phyloP scores from a whole-genome alignment of 2,113 vertebrate species.

The Willisornis vidua region DNA sequence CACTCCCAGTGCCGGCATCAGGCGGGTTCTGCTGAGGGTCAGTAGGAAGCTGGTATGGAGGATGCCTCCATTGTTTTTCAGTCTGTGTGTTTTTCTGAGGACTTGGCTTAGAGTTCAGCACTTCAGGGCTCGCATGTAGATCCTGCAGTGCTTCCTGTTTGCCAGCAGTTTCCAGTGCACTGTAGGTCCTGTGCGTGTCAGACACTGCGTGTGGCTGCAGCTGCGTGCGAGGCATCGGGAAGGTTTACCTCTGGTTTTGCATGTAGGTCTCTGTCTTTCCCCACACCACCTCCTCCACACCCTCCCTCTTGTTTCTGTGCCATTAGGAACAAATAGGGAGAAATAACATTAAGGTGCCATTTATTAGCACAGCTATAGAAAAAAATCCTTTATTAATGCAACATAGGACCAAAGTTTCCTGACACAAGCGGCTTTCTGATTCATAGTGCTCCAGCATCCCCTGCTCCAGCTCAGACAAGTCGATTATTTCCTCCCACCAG shows the following conservation, averaged over 20 bases:
- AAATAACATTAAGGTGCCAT: neutral
- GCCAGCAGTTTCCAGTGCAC: neutral
- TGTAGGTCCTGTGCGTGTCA: rapidly evolving
- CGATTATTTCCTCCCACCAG: constrained; percentile 18
- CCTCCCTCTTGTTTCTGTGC: neutral
- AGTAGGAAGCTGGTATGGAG: neutral
- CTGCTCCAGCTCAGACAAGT: neutral
- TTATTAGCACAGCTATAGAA: neutral
- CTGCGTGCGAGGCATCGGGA: rapidly evolving
- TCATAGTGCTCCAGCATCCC: neutral
- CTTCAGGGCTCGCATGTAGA: neutral
- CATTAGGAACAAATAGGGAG: neutral
- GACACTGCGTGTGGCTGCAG: neutral
- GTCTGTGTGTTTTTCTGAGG: neutral
- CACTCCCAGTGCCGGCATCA: neutral
- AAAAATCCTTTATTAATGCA: neutral
- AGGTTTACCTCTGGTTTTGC: neutral
- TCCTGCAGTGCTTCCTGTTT: constrained; percentile 12
- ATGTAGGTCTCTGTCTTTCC: neutral
- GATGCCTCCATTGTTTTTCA: neutral
- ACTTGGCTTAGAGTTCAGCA: neutral
- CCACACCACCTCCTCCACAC: neutral
- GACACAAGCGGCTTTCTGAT: neutral
- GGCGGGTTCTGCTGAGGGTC: neutral
- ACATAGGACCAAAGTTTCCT: neutral